Percentiles rank a stretch among this genome's conserved stretches.
Conservation (phyloP, 2,888 invertebrate genomes). For the Lacanobia wlatinum region DNA sequence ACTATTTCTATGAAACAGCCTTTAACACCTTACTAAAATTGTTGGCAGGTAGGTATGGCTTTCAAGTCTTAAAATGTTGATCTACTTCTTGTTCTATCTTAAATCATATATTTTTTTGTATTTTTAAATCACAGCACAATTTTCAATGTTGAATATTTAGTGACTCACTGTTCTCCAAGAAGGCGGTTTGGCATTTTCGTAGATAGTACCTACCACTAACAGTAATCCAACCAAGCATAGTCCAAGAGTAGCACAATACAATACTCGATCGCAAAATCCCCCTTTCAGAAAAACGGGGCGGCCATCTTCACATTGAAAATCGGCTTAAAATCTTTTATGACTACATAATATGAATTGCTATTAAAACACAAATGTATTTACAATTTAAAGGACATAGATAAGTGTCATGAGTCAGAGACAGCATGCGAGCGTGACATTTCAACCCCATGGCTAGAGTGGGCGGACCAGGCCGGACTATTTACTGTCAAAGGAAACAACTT, state of each 20-base stretch:
- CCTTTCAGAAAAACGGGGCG: slow-evolving; percentile 70
- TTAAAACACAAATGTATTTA: not conserved
- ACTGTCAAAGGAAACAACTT: too few relatives aligned
- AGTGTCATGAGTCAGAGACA: too few relatives aligned
- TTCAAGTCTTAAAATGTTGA: too few relatives aligned
- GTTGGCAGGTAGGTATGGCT: too few relatives aligned
- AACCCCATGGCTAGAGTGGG: too few relatives aligned
- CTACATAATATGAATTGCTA: not conserved
- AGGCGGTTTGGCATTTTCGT: slow-evolving; percentile 72
- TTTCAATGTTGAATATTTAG: slow-evolving; percentile 20
- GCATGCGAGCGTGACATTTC: too few relatives aligned
- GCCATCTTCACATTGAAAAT: slow-evolving; percentile 74
- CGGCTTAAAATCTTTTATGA: slow-evolving; percentile 64
- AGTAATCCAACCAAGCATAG: not conserved
- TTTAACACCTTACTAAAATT: too few relatives aligned
- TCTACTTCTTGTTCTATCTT: not conserved
- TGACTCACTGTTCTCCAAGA: slow-evolving; percentile 68
- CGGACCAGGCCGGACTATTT: too few relatives aligned
- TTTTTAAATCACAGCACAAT: not conserved
- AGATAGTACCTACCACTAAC: slow-evolving; percentile 51
- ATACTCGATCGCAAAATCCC: slow-evolving; percentile 68
- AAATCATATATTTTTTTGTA: slow-evolving; percentile 3
- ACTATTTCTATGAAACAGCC: too few relatives aligned
- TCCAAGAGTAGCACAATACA: slow-evolving; percentile 67
- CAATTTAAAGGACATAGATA: not conserved